Percentiles rank a stretch among this genome's conserved stretches.
Conservation (phyloP, 2,888 invertebrate genomes). For the Endomychus coccineus region DNA sequence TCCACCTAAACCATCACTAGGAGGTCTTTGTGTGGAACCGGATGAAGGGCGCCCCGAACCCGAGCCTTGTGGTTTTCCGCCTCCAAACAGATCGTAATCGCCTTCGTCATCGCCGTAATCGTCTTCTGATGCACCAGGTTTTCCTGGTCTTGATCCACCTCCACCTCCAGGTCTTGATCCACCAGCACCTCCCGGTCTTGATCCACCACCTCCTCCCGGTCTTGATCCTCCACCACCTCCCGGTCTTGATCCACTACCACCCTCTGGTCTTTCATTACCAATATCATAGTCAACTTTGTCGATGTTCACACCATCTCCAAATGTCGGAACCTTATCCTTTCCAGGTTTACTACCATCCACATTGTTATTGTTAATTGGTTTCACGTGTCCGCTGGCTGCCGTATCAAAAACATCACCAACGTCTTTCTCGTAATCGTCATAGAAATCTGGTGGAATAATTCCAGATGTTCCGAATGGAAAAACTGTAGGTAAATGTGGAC, state of each 20-base stretch:
- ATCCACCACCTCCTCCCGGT: slow-evolving; percentile 11
- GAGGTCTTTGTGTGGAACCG: slow-evolving; percentile 16
- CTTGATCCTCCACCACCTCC: background rate
- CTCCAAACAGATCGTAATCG: slow-evolving; percentile 12
- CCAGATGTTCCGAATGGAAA: slow-evolving; percentile 49
- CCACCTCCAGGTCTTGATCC: slow-evolving; percentile 12
- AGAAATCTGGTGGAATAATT: slow-evolving; percentile 43
- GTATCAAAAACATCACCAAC: slow-evolving; percentile 40
- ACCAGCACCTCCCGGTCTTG: slow-evolving; percentile 9
- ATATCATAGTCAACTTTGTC: slow-evolving; percentile 16
- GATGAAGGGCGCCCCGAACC: slow-evolving; percentile 14
- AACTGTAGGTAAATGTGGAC: slow-evolving; percentile 55
- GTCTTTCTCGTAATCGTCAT: slow-evolving; percentile 29
- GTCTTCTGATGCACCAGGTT: background rate
- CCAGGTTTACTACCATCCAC: slow-evolving; percentile 17
- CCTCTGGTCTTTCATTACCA: slow-evolving; percentile 6
- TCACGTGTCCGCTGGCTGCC: slow-evolving; percentile 53
- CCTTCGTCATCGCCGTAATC: slow-evolving; percentile 3
- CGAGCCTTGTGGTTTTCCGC: slow-evolving; percentile 10
- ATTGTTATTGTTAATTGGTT: slow-evolving; percentile 36
- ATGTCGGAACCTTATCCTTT: slow-evolving; percentile 9
- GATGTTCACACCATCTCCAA: slow-evolving; percentile 16
- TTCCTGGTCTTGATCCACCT: slow-evolving; percentile 6
- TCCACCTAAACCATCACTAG: slow-evolving; percentile 16
- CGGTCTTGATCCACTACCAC: slow-evolving; percentile 6